phyloP scores from a whole-genome alignment of 2,888 invertebrate genomes.

The Orthosia gothica region DNA sequence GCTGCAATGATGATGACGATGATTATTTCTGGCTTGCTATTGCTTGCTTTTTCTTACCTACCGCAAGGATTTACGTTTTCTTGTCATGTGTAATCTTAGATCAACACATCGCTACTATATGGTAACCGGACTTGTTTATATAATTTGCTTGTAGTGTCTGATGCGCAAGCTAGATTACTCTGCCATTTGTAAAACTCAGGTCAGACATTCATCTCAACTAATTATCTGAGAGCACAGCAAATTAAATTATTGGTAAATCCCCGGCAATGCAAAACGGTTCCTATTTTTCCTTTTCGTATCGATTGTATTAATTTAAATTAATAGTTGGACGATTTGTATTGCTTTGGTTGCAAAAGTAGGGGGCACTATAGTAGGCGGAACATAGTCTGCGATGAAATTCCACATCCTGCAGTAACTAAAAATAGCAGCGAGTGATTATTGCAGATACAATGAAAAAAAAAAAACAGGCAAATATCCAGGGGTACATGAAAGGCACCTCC shows the following conservation, averaged over 20 bases:
- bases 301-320: too few relatives aligned
- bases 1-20: too few relatives aligned
- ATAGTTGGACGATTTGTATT: too few relatives aligned
- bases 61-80: not conserved
- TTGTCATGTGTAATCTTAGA: not conserved
- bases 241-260: not conserved
- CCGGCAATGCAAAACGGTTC: not conserved
- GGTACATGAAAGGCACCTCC: too few relatives aligned
- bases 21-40: too few relatives aligned
- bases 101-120: slow-evolving; percentile 1
- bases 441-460: too few relatives aligned
- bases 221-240: not conserved
- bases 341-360: too few relatives aligned
- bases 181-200: not conserved
- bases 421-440: too few relatives aligned
- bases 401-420: too few relatives aligned
- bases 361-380: too few relatives aligned
- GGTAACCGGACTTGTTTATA: not conserved
- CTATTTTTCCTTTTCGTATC: not conserved
- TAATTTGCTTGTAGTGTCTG: not conserved
- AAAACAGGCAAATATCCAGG: too few relatives aligned
- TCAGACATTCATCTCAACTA: not conserved
- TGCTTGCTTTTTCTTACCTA: not conserved
- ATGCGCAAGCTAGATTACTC: slow-evolving; percentile 13
- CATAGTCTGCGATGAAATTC: too few relatives aligned